Conservation (phyloP, 2,113 vertebrate species). For the Ifrita kowaldi region DNA sequence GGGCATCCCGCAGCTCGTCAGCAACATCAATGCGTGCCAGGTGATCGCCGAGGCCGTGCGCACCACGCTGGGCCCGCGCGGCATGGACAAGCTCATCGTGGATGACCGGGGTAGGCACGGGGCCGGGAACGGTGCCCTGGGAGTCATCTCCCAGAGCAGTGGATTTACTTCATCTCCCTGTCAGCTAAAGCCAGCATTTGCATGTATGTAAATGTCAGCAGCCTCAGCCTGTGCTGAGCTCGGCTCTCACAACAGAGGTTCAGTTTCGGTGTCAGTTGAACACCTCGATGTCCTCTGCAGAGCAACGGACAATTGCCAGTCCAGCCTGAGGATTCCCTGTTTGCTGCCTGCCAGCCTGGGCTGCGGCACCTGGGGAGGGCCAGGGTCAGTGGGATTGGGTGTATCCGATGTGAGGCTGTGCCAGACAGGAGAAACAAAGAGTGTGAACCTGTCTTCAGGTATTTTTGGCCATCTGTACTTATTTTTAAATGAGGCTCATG, state of each 20-base stretch:
- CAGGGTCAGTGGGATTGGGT: background rate
- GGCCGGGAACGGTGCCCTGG: background rate
- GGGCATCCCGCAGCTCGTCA: constrained; percentile 92
- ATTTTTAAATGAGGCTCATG: background rate
- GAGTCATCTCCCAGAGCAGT: too few relatives aligned
- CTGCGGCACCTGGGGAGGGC: too few relatives aligned
- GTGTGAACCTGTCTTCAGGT: background rate
- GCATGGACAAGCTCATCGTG: constrained; percentile 98
- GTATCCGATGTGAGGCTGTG: fast-evolving
- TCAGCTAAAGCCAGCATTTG: fast-evolving
- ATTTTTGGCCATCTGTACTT: background rate
- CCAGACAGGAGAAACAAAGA: background rate
- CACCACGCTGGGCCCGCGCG: constrained; percentile 93
- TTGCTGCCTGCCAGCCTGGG: background rate
- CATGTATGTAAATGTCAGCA: too few relatives aligned
- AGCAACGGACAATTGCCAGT: background rate
- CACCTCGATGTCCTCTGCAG: background rate
- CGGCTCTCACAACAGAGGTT: fast-evolving
- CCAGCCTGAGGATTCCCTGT: too few relatives aligned
- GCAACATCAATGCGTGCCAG: constrained; percentile 98
- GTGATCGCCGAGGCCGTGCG: constrained; percentile 93
- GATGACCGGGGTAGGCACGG: constrained; percentile 80
- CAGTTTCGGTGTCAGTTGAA: fast-evolving
- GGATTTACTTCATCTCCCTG: background rate
- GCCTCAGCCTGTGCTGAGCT: fast-evolving